phyloP scores from a whole-genome alignment of 2,113 vertebrate species.

The Otocyon megalotis region DNA sequence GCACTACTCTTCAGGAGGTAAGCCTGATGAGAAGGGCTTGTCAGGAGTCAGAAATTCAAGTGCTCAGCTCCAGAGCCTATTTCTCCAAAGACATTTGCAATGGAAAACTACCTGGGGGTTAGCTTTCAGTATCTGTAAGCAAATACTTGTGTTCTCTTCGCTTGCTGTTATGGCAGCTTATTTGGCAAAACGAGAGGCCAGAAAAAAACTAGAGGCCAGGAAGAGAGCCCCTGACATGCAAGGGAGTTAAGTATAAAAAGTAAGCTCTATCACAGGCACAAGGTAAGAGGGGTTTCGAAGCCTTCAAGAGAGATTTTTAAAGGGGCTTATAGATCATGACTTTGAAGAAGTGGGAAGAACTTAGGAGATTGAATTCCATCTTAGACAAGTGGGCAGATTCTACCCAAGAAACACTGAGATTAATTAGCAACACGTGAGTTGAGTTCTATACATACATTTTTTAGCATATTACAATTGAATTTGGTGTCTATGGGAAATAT shows the following conservation, averaged over 20 bases:
- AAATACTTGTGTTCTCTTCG: background rate
- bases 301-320: background rate
- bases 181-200: background rate
- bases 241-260: background rate
- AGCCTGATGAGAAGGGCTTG: background rate
- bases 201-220: background rate
- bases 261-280: background rate
- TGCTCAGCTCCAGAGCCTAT: background rate
- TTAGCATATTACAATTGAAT: background rate
- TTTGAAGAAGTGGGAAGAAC: background rate
- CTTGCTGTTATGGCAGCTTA: background rate
- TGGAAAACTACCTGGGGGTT: background rate
- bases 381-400: background rate
- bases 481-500: background rate
- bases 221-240: fast-evolving
- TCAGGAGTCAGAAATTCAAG: background rate
- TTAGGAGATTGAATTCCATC: background rate
- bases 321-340: background rate
- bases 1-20: background rate
- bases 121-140: background rate
- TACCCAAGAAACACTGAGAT: background rate
- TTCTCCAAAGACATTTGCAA: background rate
- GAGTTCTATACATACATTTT: background rate
- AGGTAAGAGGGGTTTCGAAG: background rate
- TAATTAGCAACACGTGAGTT: background rate